Percentiles rank a stretch among this genome's conserved stretches.
Conservation (phyloP, 2,797 vertebrate genomes). For the Lerista edwardsae region DNA sequence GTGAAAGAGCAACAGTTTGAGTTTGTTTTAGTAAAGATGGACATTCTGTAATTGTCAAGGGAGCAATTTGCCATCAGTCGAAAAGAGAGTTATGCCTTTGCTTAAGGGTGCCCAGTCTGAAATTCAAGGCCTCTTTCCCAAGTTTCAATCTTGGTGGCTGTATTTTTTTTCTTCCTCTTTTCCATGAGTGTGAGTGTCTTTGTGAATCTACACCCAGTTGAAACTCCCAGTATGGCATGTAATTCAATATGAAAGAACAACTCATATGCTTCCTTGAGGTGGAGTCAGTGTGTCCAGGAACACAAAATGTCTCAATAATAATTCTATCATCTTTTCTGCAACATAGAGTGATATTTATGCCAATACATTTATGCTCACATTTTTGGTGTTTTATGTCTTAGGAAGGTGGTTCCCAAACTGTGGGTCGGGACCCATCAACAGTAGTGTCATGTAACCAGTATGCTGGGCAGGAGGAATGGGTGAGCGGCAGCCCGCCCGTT, state of each 20-base stretch:
- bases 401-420: not conserved
- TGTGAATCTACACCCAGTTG: not conserved
- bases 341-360: not conserved
- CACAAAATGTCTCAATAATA: not conserved
- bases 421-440: too few relatives aligned
- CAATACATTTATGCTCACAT: not conserved
- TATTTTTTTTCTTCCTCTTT: not conserved
- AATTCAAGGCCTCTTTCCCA: not conserved
- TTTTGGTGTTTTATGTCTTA: not conserved
- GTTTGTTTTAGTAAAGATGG: slow-evolving; percentile 30
- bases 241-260: not conserved
- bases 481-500: too few relatives aligned
- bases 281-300: not conserved
- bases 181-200: not conserved
- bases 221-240: not conserved
- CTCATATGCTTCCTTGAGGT: not conserved
- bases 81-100: slow-evolving; percentile 36
- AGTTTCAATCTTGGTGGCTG: not conserved
- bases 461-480: too few relatives aligned
- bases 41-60: slow-evolving; percentile 46
- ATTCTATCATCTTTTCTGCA: not conserved
- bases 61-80: slow-evolving; percentile 47
- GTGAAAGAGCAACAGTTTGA: slow-evolving; percentile 36
- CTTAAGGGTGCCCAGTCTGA: not conserved
- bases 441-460: too few relatives aligned